Conservation (phyloP, 2,113 vertebrate species). For the Oncorhynchus tshawytscha region DNA sequence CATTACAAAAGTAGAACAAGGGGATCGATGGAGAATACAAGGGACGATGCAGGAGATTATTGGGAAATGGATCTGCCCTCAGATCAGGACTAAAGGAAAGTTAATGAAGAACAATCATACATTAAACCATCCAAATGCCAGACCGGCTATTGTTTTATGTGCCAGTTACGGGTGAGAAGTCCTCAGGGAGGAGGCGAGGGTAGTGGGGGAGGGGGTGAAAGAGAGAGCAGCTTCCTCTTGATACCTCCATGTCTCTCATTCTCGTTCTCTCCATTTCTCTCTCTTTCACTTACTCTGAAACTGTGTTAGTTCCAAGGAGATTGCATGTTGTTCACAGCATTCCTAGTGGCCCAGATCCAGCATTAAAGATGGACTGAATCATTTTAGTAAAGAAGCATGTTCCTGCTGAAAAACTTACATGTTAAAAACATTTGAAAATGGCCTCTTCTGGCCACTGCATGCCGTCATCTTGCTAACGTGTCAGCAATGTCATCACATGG, state of each 20-base stretch:
- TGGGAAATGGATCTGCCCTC: conserved; percentile 9
- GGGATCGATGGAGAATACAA: conserved; percentile 20
- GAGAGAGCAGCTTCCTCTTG: background rate
- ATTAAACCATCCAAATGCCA: conserved; percentile 1
- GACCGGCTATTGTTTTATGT: background rate
- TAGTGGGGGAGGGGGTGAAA: background rate
- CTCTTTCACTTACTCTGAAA: background rate
- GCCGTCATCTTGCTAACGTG: too few species aligned
- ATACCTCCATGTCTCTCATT: background rate
- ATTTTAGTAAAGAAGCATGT: too few species aligned
- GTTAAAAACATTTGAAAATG: too few species aligned
- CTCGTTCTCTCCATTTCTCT: background rate
- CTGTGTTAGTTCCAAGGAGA: background rate
- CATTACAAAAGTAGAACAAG: conserved; percentile 16
- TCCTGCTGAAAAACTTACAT: too few species aligned
- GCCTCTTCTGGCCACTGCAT: too few species aligned
- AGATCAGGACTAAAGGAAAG: conserved; percentile 12
- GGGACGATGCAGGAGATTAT: conserved; percentile 19
- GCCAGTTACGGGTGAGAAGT: background rate
- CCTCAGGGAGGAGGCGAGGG: background rate
- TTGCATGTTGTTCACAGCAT: background rate
- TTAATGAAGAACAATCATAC: conserved; percentile 7
- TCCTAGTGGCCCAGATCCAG: background rate
- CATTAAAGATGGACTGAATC: too few species aligned
- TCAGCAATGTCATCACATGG: too few species aligned